Evolutionary conservation across 2,113 vertebrate genomes (phyloP).

Genomic region (Oreochromis tanganicae): DNA sequence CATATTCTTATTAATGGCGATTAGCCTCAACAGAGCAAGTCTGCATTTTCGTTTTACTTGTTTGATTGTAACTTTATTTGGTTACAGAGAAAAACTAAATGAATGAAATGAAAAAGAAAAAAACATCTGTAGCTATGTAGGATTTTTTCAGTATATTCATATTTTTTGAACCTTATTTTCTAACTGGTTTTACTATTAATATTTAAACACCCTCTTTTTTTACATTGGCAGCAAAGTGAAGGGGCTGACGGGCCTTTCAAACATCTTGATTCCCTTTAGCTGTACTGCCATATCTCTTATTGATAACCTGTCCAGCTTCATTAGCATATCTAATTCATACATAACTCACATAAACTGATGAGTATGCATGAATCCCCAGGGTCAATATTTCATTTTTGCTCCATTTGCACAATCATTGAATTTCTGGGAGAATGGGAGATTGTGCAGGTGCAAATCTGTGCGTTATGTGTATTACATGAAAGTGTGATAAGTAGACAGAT

Average conservation of each 20-base stretch:
- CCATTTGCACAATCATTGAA: constrained; percentile 22
- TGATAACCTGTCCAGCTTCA: constrained; percentile 1
- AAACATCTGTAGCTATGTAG: neutral
- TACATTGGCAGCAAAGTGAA: neutral
- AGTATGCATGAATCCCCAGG: constrained; percentile 35
- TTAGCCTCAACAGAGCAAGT: neutral
- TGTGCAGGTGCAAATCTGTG: neutral
- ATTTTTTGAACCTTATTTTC: neutral
- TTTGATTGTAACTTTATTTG: neutral
- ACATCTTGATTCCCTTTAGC: constrained; percentile 6
- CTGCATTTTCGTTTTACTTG: accelerated
- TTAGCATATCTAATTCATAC: constrained; percentile 55
- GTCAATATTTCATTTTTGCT: constrained; percentile 60
- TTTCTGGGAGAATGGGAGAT: neutral
- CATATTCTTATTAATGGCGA: accelerated
- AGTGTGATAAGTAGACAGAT: constrained; percentile 38
- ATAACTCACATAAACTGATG: constrained; percentile 39
- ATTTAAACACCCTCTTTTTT: neutral
- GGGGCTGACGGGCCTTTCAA: neutral
- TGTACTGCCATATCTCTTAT: constrained; percentile 23
- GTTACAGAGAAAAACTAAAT: neutral
- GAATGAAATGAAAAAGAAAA: neutral
- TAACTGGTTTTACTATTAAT: neutral
- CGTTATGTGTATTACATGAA: neutral
- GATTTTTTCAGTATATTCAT: neutral